Evolutionary conservation across 2,888 invertebrate genomes (phyloP), one percentile per base, ranked within the genome.

Genomic region (Caenorhabditis sp.): DNA sequence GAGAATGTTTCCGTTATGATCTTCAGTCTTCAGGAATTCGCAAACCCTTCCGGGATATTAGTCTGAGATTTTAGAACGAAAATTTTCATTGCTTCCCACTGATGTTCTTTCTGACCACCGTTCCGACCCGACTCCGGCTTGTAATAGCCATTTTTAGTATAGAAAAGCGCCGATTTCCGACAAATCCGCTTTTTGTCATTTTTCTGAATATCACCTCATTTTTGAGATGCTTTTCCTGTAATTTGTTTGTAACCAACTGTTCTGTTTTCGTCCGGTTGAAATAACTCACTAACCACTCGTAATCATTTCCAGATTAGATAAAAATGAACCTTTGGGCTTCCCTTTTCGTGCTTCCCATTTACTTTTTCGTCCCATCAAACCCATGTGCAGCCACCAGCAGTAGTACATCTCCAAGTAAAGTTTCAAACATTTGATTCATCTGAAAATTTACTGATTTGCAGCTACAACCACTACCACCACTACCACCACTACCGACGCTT

Each of bases 331-430:
- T 11, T 6, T n/a, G 53, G 9, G 6, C 43, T 7, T 27, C 65
- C 0, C 27, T 55, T 0, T 20, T 55, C 0, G 24, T 65, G 4
- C 27, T 65, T 0, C 30, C 37, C 3, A 15, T 27, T 1, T 61
- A 27, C 22, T 61, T 35, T 11, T 37, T 70, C 20, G 45, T 53
- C 15, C 24, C 35, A 37, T 26, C 62, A 13, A 53, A 55, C 15
- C 71, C 59, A 37, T 71, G 71, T 48, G 71, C 53, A 0, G 71
- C 71, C 0, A 71, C 71, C 22, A 39, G 53, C 32, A 3, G 35
- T 6, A 53, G 62, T n/a, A 52, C 43, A 7, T n/a, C n/a, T n/a
- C 30, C 53, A n/a, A 45, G 56, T 68, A 9, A 48, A 39, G 15
- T 39, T 61, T 37, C 15, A 27, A 26, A 8, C n/a, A 24, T 20